phyloP scores from a whole-genome alignment of 1,140 invertebrate genomes.

The Drosophila ogumai region DNA sequence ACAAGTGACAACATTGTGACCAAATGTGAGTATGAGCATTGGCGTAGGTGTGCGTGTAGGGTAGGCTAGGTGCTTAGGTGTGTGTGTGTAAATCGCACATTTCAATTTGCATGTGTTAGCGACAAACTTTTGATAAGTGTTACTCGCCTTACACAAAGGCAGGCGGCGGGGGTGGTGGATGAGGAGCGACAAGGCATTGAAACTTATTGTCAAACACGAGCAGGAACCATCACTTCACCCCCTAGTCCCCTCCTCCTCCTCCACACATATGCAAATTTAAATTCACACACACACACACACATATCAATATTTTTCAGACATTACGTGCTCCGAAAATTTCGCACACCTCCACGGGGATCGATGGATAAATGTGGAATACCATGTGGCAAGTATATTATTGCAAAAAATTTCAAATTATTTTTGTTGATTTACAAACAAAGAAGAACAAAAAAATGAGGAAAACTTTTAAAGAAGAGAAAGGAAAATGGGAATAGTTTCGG shows the following conservation, averaged over 20 bases:
- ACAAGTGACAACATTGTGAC: constrained; percentile 66
- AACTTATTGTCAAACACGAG: constrained; percentile 72
- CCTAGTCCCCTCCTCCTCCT: background rate
- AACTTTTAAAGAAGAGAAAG: background rate
- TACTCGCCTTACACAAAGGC: constrained; percentile 69
- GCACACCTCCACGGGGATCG: constrained; percentile 29
- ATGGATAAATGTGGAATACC: constrained; percentile 36
- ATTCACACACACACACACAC: constrained; percentile 15
- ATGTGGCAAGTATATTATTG: constrained; percentile 27
- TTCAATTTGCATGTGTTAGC: constrained; percentile 82
- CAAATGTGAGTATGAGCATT: constrained; percentile 43
- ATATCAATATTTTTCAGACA: constrained; percentile 49
- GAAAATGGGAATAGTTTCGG: background rate
- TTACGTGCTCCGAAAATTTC: constrained; percentile 29
- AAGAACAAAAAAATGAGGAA: background rate
- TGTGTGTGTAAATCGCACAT: constrained; percentile 68
- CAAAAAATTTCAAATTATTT: constrained; percentile 13
- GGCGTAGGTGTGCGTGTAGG: constrained; percentile 19
- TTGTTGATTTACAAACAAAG: constrained; percentile 3
- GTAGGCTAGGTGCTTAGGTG: constrained; percentile 8
- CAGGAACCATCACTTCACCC: constrained; percentile 46
- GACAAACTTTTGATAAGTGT: constrained; percentile 83
- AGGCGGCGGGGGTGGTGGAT: constrained; percentile 3
- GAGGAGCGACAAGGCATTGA: constrained; percentile 50
- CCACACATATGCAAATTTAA: constrained; percentile 39